phyloP scores from a whole-genome alignment of 2,888 invertebrate species.

The Pristionchus exspectatus region DNA sequence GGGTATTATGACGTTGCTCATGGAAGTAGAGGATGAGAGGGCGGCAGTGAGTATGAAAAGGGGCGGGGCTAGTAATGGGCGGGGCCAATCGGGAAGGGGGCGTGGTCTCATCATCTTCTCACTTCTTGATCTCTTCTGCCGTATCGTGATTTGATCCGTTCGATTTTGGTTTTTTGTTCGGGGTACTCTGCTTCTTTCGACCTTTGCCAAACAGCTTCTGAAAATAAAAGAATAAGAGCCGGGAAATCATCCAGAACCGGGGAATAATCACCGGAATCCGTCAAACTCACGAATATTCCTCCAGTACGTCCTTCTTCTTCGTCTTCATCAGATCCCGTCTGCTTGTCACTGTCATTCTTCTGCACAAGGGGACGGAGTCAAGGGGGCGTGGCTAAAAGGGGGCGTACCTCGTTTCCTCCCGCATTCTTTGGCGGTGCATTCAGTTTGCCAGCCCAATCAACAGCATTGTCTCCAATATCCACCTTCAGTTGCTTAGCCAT shows the following conservation, averaged over 20 bases:
- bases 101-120: conserved; percentile 5
- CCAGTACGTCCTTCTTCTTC: neutral
- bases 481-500: conserved; percentile 30
- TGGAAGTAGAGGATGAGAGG: neutral
- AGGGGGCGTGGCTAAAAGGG: neutral
- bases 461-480: neutral
- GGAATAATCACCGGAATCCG: neutral
- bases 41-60: too few species aligned
- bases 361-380: conserved; percentile 31
- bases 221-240: neutral
- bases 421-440: conserved; percentile 19
- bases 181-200: conserved; percentile 12
- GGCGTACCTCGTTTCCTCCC: neutral
- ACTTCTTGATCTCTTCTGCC: conserved; percentile 38
- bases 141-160: neutral
- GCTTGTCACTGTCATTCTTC: conserved; percentile 48
- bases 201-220: conserved; percentile 10
- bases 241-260: neutral
- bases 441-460: conserved; percentile 29
- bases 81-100: conserved; percentile 14
- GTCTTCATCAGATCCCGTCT: conserved; percentile 27
- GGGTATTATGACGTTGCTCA: conserved; percentile 42
- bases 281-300: conserved; percentile 43
- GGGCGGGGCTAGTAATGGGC: conserved; percentile 20
- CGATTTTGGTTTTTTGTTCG: neutral